Conservation (phyloP, 2,888 invertebrate genomes). For the Ornithoptera priamus region DNA sequence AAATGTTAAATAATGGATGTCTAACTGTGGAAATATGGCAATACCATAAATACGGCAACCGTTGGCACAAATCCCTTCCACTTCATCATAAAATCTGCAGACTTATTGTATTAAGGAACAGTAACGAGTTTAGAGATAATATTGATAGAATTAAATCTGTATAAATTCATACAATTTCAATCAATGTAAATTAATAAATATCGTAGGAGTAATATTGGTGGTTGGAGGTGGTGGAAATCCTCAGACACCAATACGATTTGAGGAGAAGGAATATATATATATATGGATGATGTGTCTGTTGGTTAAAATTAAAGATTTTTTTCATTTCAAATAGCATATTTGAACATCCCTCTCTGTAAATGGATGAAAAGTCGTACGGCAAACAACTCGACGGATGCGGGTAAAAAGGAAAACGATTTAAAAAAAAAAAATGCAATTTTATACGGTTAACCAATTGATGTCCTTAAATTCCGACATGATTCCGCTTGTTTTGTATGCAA, state of each 20-base stretch:
- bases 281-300: not conserved
- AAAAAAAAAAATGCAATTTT: slow-evolving; percentile 3
- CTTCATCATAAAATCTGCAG: slow-evolving; percentile 1
- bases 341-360: not conserved
- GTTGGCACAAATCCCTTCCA: slow-evolving; percentile 6
- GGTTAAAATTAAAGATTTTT: not conserved
- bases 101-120: slow-evolving; percentile 8
- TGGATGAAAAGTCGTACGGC: not conserved
- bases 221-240: no score
- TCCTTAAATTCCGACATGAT: not conserved
- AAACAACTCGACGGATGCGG: not conserved
- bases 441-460: slow-evolving; percentile 3
- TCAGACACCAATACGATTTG: no score
- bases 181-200: no score
- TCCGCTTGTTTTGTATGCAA: slow-evolving; percentile 17
- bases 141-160: not conserved
- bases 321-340: not conserved
- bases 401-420: not conserved
- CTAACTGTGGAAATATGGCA: slow-evolving; percentile 3
- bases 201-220: no score
- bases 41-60: slow-evolving; percentile 15
- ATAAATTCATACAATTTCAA: not conserved
- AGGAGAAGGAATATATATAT: not conserved
- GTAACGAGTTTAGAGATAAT: not conserved
- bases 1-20: not conserved